Conservation (phyloP, 2,797 vertebrate genomes). For the Thunnus albacares region DNA sequence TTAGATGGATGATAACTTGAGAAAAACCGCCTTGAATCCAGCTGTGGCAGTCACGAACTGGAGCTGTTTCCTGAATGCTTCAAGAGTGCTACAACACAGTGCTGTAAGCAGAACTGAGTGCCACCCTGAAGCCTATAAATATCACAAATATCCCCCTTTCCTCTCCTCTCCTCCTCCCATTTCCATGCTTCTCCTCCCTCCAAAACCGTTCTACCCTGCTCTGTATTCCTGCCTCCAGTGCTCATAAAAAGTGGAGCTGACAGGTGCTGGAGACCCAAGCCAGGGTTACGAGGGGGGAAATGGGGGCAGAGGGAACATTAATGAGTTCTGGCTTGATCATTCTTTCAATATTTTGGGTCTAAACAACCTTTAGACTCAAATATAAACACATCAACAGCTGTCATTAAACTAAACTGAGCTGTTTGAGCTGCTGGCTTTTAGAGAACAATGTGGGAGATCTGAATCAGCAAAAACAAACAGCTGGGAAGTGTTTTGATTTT, state of each 20-base stretch:
- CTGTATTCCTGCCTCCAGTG: slow-evolving; percentile 52
- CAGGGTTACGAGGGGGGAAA: slow-evolving; percentile 48
- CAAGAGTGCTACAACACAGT: neutral
- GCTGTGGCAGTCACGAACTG: neutral
- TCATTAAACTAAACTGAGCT: neutral
- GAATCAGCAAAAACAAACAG: slow-evolving; percentile 50
- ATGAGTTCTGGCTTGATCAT: slow-evolving; percentile 46
- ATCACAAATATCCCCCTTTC: slow-evolving; percentile 54
- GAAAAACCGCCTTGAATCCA: neutral
- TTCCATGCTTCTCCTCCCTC: slow-evolving; percentile 38
- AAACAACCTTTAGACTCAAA: slow-evolving; percentile 26
- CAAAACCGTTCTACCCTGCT: slow-evolving; percentile 25
- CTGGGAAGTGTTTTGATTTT: slow-evolving; percentile 27
- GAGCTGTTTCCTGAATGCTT: slow-evolving; percentile 2
- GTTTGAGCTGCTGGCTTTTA: neutral
- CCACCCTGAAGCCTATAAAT: slow-evolving; percentile 55
- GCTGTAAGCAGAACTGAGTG: neutral
- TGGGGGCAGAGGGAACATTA: slow-evolving; percentile 30
- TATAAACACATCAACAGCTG: slow-evolving; percentile 17
- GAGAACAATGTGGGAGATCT: neutral
- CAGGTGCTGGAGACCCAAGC: slow-evolving; percentile 79
- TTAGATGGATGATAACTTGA: neutral
- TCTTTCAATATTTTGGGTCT: slow-evolving; percentile 20
- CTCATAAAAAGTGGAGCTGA: slow-evolving; percentile 71
- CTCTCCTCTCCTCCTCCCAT: slow-evolving; percentile 27